These are phyloP conservation scores for Druon quercuslanigerum DNA, from an alignment of 1,140 invertebrate species.

Conservation along the genomic window DNA sequence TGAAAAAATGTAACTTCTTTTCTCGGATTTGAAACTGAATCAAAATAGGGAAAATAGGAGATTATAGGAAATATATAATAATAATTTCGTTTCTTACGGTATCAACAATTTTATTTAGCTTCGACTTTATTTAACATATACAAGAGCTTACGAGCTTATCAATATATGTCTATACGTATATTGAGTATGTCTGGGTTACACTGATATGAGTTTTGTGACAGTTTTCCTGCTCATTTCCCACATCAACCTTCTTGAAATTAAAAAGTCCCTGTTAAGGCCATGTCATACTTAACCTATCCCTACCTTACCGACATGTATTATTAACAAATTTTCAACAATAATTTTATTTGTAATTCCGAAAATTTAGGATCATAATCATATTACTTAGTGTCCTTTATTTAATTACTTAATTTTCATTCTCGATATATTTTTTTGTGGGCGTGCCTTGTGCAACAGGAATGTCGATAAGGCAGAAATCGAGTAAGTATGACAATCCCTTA, in stretches of 20 bases:
- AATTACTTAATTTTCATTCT: too few species aligned
- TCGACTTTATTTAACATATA: constrained; percentile 64
- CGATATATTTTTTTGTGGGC: too few species aligned
- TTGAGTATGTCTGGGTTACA: constrained; percentile 26
- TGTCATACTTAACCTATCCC: too few species aligned
- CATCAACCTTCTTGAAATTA: background rate
- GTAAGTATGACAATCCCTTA: background rate
- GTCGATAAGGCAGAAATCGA: too few species aligned
- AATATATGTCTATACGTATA: constrained; percentile 33
- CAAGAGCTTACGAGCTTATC: constrained; percentile 57
- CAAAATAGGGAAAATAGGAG: too few species aligned
- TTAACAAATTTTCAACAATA: too few species aligned
- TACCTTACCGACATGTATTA: background rate
- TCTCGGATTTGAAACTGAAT: too few species aligned
- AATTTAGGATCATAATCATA: too few species aligned
- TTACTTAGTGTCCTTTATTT: too few species aligned
- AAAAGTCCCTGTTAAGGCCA: background rate
- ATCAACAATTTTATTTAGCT: constrained; percentile 63
- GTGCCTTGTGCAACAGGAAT: too few species aligned
- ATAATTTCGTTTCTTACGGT: constrained; percentile 23
- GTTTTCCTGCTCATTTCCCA: background rate
- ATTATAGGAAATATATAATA: background rate
- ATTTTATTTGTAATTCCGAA: too few species aligned
- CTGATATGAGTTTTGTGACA: background rate
- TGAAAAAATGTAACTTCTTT: too few species aligned